Evolutionary conservation across 1,140 invertebrate species (phyloP), one percentile per base, ranked within the genome.

Genomic region (Drosophila nikananu): DNA sequence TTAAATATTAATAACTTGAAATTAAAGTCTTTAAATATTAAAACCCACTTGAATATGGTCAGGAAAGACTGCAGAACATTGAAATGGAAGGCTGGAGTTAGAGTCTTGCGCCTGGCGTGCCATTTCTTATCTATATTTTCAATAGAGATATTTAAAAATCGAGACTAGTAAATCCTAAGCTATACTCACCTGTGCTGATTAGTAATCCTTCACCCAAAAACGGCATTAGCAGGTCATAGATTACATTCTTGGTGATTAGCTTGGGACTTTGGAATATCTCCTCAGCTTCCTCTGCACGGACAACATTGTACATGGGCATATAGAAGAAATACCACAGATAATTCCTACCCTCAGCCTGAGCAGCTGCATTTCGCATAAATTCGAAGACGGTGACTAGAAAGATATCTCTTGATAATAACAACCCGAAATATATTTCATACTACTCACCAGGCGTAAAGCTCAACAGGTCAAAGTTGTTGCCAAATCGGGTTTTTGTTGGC

Each of bases 31-130:
- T 27, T 12, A 23, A 61, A 19, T 7, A 5, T n/a, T 2, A 54
- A 32, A 10, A 42, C 42, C n/a, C 3, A 42, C 52, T 62, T 39
- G 46, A 41, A 58, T 15, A 41, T 52, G 5, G 19, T 8, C 7
- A 46, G 17, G 12, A 74, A 74, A 19, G 46, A 64, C 1, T 76
- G 41, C 12, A 57, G 3, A 3, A 98, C 96, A 81, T 96, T 96
- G 81, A 98, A 98, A 93, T 98, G 97, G 93, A 98, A 98, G 1
- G 97, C 95, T 8, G 97, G 97, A 1, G 98, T 98, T 12, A 98
- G 91, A 48, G 98, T 94, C 93, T 97, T 97, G 54, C 98, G 94
- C 54, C 97, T 94, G 0, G 89, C 77, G 32, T 95, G 95, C 97
- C 98, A 99, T 97, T 97, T 83, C 10, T 93, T 91, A 59, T 84